Conservation (phyloP, 2,797 vertebrate genomes). For the Chanos chanos region DNA sequence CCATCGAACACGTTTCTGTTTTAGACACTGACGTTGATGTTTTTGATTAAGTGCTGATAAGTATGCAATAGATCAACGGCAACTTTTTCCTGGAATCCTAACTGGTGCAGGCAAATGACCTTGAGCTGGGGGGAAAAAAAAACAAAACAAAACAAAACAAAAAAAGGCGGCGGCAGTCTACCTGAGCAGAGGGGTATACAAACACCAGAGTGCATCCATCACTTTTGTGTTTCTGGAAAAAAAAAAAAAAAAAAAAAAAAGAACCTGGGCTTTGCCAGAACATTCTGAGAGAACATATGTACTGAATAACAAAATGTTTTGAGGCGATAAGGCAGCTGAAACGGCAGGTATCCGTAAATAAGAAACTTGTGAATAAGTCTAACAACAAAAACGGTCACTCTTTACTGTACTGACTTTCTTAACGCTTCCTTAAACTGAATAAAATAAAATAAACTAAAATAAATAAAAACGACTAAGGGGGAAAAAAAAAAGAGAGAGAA, state of each 20-base stretch:
- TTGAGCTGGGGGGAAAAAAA: slow-evolving; percentile 6
- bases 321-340: too few relatives aligned
- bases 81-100: slow-evolving; percentile 70
- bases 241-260: too few relatives aligned
- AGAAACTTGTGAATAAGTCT: too few relatives aligned
- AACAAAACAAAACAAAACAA: not conserved
- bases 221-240: not conserved
- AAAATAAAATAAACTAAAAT: not conserved
- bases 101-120: slow-evolving; percentile 28
- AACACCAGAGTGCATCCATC: slow-evolving; percentile 14
- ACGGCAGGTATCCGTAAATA: too few relatives aligned
- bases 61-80: slow-evolving; percentile 68
- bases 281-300: too few relatives aligned
- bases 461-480: too few relatives aligned
- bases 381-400: too few relatives aligned
- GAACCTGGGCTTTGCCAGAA: too few relatives aligned
- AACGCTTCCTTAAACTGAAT: not conserved
- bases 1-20: slow-evolving; percentile 73
- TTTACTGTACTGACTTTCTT: too few relatives aligned
- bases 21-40: slow-evolving; percentile 85
- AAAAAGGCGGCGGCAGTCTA: slow-evolving; percentile 53
- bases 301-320: too few relatives aligned
- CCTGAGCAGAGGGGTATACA: slow-evolving; percentile 65
- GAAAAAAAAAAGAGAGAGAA: too few relatives aligned
- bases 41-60: slow-evolving; percentile 72